Conservation (phyloP, 2,888 invertebrate genomes). For the Panzeria rudis region DNA sequence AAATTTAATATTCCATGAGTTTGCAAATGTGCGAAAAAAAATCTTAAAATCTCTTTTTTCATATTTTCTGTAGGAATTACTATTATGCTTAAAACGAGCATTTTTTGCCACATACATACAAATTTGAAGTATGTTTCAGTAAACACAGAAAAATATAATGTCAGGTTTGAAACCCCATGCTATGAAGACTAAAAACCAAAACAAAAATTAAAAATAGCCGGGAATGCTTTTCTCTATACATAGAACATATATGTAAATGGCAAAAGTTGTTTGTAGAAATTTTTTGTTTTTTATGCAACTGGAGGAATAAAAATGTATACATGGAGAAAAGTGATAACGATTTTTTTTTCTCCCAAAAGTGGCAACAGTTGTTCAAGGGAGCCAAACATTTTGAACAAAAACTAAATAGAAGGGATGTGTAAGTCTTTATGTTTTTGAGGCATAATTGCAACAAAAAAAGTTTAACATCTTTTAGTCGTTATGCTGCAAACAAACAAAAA, state of each 20-base stretch:
- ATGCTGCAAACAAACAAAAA: not conserved
- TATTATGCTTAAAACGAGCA: constrained; percentile 1
- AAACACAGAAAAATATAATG: constrained; percentile 27
- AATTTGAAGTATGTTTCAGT: constrained; percentile 12
- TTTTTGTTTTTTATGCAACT: not conserved
- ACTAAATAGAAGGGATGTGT: constrained; percentile 18
- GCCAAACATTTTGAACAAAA: constrained; percentile 20
- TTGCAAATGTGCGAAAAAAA: constrained; percentile 56
- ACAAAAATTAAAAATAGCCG: constrained; percentile 12
- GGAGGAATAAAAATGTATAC: not conserved
- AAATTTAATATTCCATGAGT: constrained; percentile 60
- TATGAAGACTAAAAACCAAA: constrained; percentile 25
- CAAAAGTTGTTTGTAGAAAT: constrained; percentile 18
- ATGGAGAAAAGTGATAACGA: constrained; percentile 28
- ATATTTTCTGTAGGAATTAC: not conserved
- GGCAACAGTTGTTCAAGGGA: constrained; percentile 53
- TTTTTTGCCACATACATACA: not conserved
- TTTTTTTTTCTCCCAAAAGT: not conserved
- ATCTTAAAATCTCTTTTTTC: not conserved
- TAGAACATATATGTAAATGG: constrained; percentile 28
- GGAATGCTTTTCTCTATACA: constrained; percentile 37
- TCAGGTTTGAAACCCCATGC: constrained; percentile 19
- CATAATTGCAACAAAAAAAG: constrained; percentile 29
- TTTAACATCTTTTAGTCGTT: constrained; percentile 9
- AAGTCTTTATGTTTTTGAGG: not conserved